Base-by-base conservation (phyloP, 2,113 vertebrate genomes). In the Anthoscopus minutus region DNA sequence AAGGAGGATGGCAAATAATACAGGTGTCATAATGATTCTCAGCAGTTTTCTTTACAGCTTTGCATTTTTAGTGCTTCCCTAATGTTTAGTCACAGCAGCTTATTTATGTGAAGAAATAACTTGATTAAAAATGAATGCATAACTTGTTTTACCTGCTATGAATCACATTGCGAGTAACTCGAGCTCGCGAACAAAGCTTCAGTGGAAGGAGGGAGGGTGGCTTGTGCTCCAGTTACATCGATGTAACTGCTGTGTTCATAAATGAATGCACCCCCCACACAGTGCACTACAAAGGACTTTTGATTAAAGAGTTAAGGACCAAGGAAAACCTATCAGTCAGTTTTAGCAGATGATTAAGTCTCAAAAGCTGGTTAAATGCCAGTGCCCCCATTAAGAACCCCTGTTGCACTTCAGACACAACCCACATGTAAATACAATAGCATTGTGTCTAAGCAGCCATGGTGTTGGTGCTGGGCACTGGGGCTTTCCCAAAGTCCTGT, bases 51-150 rank as follows among this genome's bases (percentile, higher is more conserved):
- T 92, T 89, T 95, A 77, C 64, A 87, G 94, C 84, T 95, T 89
- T 94, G 87, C 72, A 81, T 94, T 96, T 96, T 88, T 90, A 94
- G 92, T 86, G 90, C 82, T 94, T 94, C 92, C 82, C 86, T 95
- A 74, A 95, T 58, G 87, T 91, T 93, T 92, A 95, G 91, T 92
- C 89, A 92, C 91, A 87, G 89, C 87, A 80, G 94, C 74, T 95
- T 95, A 95, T 94, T 97, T 95, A 93, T 94, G 87, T 69, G 93
- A 84, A 93, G 92, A 95, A 97, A 94, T 95, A 96, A 95, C 95
- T 93, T 95, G 87, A 97, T 97, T 96, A 95, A 95, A 96, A 95
- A 96, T 96, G 89, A 95, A 95, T 95, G 95, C 45, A 25, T 89
- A 91, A 88, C 86, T 30, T 85, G 78, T 89, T 92, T 92, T 89